phyloP scores from a whole-genome alignment of 2,113 vertebrate genomes.

The Passerina amoena region DNA sequence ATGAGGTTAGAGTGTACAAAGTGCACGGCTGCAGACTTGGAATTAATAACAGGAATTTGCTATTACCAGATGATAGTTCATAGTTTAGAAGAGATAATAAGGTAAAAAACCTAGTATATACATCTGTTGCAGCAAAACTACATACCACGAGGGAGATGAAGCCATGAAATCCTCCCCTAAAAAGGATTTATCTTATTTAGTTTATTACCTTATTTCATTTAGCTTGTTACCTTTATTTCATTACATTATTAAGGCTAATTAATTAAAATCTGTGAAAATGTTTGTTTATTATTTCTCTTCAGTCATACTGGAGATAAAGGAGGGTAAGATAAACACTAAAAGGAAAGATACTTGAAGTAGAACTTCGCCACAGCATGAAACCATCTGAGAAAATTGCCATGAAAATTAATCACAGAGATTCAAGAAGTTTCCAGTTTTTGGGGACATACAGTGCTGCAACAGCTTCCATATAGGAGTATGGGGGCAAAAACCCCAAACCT shows the following conservation, averaged over 20 bases:
- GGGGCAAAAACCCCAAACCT: not conserved
- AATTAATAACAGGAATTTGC: not conserved
- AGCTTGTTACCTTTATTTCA: not conserved
- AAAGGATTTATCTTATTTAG: not conserved
- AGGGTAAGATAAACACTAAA: not conserved
- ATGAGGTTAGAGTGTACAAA: conserved; percentile 24
- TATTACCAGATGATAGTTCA: not conserved
- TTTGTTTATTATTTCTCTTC: not conserved
- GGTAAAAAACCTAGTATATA: not conserved
- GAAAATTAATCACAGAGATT: not conserved
- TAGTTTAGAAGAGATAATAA: not conserved
- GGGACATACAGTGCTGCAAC: not conserved
- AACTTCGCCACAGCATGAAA: not conserved
- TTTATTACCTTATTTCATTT: not conserved
- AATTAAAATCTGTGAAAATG: not conserved
- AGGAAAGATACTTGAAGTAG: not conserved
- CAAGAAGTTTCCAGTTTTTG: not conserved
- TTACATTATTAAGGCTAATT: not conserved
- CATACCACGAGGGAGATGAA: not conserved
- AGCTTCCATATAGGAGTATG: not conserved
- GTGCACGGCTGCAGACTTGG: not conserved
- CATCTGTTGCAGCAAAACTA: not conserved
- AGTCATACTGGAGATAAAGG: not conserved
- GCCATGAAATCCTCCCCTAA: not conserved
- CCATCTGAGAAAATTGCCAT: not conserved